These are phyloP conservation scores for Ephialtes manifestator DNA, from an alignment of 2,888 invertebrate species.

Conservation along the genomic window DNA sequence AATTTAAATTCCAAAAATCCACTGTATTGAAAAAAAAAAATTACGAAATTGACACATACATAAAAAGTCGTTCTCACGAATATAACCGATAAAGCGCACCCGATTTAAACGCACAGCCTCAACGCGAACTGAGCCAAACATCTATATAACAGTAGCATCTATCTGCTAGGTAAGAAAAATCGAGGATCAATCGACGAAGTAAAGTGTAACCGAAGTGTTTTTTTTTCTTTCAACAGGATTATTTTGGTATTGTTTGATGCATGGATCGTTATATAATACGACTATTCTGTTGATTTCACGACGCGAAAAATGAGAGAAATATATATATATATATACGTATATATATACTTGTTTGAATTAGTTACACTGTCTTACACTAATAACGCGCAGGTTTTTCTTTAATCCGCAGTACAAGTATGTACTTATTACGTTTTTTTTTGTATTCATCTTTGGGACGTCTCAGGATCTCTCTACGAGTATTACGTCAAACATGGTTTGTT, in stretches of 20 bases:
- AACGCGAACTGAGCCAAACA: conserved; percentile 33
- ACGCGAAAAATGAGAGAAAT: conserved; percentile 40
- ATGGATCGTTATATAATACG: conserved; percentile 24
- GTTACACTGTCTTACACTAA: conserved; percentile 48
- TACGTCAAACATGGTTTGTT: conserved; percentile 8
- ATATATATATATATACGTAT: conserved; percentile 3
- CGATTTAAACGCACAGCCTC: conserved; percentile 54
- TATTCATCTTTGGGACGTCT: conserved; percentile 54
- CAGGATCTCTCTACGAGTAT: conserved; percentile 50
- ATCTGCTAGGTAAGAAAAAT: neutral
- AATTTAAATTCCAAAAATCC: conserved; percentile 19
- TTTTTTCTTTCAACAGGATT: neutral
- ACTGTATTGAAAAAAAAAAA: neutral
- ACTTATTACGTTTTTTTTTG: conserved; percentile 6
- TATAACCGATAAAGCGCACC: conserved; percentile 11
- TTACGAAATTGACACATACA: conserved; percentile 15
- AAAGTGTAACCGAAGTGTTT: conserved; percentile 9
- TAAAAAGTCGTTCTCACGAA: conserved; percentile 8
- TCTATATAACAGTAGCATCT: conserved; percentile 24
- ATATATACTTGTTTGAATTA: conserved; percentile 41
- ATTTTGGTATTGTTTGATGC: conserved; percentile 24
- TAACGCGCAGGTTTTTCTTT: conserved; percentile 23
- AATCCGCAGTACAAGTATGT: conserved; percentile 20
- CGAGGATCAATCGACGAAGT: conserved; percentile 16
- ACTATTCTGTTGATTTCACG: conserved; percentile 26